Conservation (phyloP, 2,888 invertebrate species). For the Prosopocoilus inquinatus region DNA sequence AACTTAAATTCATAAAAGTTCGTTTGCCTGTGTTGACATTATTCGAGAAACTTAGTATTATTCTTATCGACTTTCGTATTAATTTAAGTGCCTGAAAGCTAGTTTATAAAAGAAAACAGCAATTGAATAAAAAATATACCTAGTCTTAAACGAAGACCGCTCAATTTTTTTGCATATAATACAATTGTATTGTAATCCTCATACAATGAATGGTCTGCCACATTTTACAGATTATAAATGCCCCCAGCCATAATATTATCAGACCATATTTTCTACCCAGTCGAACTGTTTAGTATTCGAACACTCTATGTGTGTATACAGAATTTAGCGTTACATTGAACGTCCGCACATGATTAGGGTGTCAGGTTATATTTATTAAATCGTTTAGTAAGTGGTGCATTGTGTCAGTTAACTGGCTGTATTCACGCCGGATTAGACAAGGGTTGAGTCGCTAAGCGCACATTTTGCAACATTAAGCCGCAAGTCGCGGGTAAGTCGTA, state of each 20-base stretch:
- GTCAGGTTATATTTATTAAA: slow-evolving; percentile 33
- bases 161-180: too few species aligned
- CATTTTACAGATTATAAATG: slow-evolving; percentile 36
- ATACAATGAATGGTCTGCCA: slow-evolving; percentile 21
- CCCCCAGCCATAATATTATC: slow-evolving; percentile 31
- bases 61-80: too few species aligned
- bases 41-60: too few species aligned
- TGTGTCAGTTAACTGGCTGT: slow-evolving; percentile 25
- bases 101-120: too few species aligned
- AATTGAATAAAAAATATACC: too few species aligned
- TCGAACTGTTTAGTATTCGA: neutral
- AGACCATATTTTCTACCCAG: slow-evolving; percentile 27
- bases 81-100: too few species aligned
- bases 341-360: slow-evolving; percentile 21
- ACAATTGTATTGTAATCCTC: too few species aligned
- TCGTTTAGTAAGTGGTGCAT: slow-evolving; percentile 27
- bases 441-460: slow-evolving; percentile 13
- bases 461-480: slow-evolving; percentile 11
- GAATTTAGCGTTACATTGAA: too few species aligned
- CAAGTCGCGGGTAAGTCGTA: slow-evolving; percentile 12
- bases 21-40: too few species aligned
- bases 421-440: slow-evolving; percentile 22
- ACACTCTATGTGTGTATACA: too few species aligned
- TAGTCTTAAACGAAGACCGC: too few species aligned
- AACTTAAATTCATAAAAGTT: too few species aligned